Conservation (phyloP, 1,140 invertebrate species). For the Carcinoscorpius rotundicauda region DNA sequence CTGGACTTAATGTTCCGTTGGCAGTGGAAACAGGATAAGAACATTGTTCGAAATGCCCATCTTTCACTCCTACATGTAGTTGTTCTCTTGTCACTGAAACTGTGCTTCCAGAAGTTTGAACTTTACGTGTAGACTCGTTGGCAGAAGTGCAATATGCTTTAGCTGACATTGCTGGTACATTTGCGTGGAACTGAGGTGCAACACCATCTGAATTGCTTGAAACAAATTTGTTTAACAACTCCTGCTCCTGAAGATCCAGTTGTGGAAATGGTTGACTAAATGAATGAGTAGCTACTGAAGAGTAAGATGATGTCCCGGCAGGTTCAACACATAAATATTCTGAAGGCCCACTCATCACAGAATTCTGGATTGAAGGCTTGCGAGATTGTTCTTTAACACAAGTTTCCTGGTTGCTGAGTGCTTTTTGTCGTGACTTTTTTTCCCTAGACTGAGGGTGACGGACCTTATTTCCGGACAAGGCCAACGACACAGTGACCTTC, state of each 20-base stretch:
- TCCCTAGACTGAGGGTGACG: not conserved
- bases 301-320: conserved; percentile 4
- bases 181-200: not conserved
- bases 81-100: conserved; percentile 13
- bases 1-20: conserved; percentile 8
- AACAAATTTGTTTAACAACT: too few relatives aligned
- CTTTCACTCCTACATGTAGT: conserved; percentile 14
- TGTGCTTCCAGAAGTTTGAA: conserved; percentile 1
- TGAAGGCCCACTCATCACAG: conserved; percentile 10
- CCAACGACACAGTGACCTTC: conserved; percentile 12
- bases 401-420: conserved; percentile 13
- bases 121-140: not conserved
- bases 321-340: too few relatives aligned
- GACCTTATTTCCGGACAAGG: conserved; percentile 14
- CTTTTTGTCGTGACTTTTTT: conserved; percentile 1
- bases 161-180: conserved; percentile 1
- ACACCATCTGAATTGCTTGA: too few relatives aligned
- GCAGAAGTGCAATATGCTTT: conserved; percentile 1
- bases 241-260: too few relatives aligned
- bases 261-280: too few relatives aligned
- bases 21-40: conserved; percentile 7
- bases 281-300: not conserved
- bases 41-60: conserved; percentile 17
- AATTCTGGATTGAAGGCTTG: conserved; percentile 5
- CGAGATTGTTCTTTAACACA: conserved; percentile 13